phyloP scores from a whole-genome alignment of 2,888 invertebrate genomes.

The Argyresthia albistria region DNA sequence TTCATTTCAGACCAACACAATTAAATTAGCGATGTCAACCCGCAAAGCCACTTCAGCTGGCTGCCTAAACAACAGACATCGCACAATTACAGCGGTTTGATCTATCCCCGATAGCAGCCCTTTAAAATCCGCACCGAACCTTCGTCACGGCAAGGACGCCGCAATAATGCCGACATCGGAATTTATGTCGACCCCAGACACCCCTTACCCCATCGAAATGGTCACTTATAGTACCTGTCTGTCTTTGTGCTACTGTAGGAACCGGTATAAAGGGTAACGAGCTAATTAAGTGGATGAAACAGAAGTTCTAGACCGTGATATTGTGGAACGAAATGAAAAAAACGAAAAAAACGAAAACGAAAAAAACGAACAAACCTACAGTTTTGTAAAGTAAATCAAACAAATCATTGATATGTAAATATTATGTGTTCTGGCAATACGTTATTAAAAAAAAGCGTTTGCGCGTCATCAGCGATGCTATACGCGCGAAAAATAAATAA shows the following conservation, averaged over 20 bases:
- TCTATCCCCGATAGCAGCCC: conserved; percentile 23
- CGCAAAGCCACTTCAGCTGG: not conserved
- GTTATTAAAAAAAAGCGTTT: no score
- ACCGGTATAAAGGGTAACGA: conserved; percentile 26
- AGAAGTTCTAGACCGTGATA: not conserved
- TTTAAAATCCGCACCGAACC: conserved; percentile 48
- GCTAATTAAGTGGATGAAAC: conserved; percentile 12
- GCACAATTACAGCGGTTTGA: conserved; percentile 12
- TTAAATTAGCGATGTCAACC: not conserved
- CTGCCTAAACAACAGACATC: not conserved
- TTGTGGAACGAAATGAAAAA: not conserved
- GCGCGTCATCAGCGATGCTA: not conserved
- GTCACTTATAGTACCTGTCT: conserved; percentile 49
- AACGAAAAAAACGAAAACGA: no score
- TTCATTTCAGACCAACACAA: not conserved
- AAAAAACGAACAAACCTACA: no score
- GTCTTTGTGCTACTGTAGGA: no score
- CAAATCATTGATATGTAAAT: not conserved
- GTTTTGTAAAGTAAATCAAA: not conserved
- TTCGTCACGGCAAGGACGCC: conserved; percentile 58
- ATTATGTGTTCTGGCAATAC: no score
- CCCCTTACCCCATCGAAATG: conserved; percentile 41
- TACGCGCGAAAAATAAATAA: not conserved
- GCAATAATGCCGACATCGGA: conserved; percentile 52
- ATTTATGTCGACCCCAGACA: conserved; percentile 55